Evolutionary conservation across 2,888 invertebrate species (phyloP), one percentile per base, ranked within the genome.

Genomic region (Pseudanteris insignis): DNA sequence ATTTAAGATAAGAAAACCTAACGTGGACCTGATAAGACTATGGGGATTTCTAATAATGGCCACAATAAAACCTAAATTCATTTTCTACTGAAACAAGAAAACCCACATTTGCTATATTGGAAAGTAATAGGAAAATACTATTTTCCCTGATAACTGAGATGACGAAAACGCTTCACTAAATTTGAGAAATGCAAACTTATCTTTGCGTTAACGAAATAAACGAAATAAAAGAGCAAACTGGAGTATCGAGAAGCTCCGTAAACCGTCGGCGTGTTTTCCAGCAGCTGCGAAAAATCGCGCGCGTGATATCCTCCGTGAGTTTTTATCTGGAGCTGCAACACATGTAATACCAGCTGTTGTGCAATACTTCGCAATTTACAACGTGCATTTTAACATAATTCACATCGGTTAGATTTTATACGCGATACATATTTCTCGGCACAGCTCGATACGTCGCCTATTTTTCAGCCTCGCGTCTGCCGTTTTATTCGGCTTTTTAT

Each of bases 281-380:
- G 32, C 61, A 61, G 61, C 61, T 61, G 61, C 61, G 61, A 44
- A 55, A 61, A 55, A 46, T 15, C n/a, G n/a, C n/a, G 47, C 38
- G 8, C 30, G 18, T 29, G 41, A 21, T 55, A 48, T 48, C 30
- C 47, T 33, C 24, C 37, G 43, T 40, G 32, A 13, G 13, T 46
- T 54, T 46, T 54, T 54, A 53, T 53, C 43, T 34, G n/a, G 21
- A 29, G 34, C 29, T 30, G 25, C 37, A 53, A 58, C 48, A 54
- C 48, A 58, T 63, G 63, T 63, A 63, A 58, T 58, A 57, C 57
- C 63, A 63, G 63, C 63, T 63, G 63, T 63, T 63, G 63, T 58
- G 57, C 41, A 58, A 58, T 58, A 58, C 63, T 63, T 44, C 11
- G 58, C 58, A 63, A 63, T 63, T 63, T 57, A 58, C 57, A 63